Base-by-base conservation (phyloP, 2,888 invertebrate species). In the Scaptomyza parva region DNA sequence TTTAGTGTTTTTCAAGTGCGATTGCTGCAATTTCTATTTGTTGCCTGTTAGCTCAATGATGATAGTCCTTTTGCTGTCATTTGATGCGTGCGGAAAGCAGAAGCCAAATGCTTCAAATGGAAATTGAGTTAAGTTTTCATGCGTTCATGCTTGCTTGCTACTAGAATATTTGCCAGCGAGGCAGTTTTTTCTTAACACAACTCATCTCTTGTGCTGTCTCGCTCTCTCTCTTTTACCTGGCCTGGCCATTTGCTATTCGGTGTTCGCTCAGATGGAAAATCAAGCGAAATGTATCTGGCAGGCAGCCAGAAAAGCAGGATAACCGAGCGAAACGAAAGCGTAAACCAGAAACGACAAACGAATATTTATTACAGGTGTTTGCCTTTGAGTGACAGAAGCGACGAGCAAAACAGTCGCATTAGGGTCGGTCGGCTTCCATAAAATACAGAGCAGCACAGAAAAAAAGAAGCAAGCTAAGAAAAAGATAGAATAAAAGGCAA, bases 321-420 rank as follows among this genome's bases (percentile, higher is more conserved):
- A 59, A 53, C 43, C 35, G 65, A 50, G 55, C 59, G 51, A 50
- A 41, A 28, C 47, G 57, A 59, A 57, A 51, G 50, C 65, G 60
- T 57, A 51, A 70, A 52, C 69, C 43, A 69, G 47, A 68, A 78
- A 82, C 86, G 83, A 75, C 86, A 82, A 88, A 76, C 79, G 88
- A 78, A 88, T 82, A 82, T 87, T 86, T 82, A 82, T 82, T 82
- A 87, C 82, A 82, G 82, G 88, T 82, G 82, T 82, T 88, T 82
- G 82, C 79, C 71, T 86, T 82, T 88, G 82, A 82, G 76, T 82
- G 82, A 88, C 82, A 86, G 88, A 45, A 47, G 59, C 45, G 52
- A 26, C 59, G 47, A 67, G 65, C 54, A 44, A 61, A 57, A 61
- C 76, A 65, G 60, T 37, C 73, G 70, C 58, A 72, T 70, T 63